Evolutionary conservation across 2,797 vertebrate genomes (phyloP).

Genomic region (Pangasius macronema): DNA sequence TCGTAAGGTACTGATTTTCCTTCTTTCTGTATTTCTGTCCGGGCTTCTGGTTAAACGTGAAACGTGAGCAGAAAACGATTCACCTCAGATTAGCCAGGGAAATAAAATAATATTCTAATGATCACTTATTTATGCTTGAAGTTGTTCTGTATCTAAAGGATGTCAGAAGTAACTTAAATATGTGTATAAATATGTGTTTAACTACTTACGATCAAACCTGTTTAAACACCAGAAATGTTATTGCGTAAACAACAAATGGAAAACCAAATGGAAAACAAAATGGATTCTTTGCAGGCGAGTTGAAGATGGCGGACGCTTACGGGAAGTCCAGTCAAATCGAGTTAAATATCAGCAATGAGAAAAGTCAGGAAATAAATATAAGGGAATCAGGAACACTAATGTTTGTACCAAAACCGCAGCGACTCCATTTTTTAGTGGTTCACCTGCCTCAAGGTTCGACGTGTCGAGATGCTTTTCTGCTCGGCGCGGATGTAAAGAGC

Average conservation of each 20-base stretch:
- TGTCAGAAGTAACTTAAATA: background rate
- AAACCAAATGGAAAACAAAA: no score
- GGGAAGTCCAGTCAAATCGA: background rate
- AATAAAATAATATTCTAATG: background rate
- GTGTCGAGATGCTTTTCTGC: background rate
- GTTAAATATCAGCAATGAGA: no score
- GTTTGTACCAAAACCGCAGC: background rate
- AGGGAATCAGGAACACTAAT: no score
- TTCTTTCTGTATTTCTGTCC: background rate
- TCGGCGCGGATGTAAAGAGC: background rate
- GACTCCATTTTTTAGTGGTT: background rate
- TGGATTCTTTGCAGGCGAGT: background rate
- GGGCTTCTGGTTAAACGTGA: background rate
- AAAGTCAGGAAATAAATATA: no score
- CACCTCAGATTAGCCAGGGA: background rate
- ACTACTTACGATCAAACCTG: background rate
- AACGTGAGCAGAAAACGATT: background rate
- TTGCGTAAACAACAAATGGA: no score
- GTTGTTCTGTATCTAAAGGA: background rate
- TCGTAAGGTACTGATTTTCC: constrained; percentile 45
- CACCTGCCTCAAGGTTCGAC: background rate
- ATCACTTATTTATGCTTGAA: background rate
- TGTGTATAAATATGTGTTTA: background rate
- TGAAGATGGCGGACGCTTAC: background rate
- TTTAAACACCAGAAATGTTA: background rate